Evolutionary conservation across 2,888 invertebrate genomes (phyloP).

Genomic region (Vandiemenella viatica): DNA sequence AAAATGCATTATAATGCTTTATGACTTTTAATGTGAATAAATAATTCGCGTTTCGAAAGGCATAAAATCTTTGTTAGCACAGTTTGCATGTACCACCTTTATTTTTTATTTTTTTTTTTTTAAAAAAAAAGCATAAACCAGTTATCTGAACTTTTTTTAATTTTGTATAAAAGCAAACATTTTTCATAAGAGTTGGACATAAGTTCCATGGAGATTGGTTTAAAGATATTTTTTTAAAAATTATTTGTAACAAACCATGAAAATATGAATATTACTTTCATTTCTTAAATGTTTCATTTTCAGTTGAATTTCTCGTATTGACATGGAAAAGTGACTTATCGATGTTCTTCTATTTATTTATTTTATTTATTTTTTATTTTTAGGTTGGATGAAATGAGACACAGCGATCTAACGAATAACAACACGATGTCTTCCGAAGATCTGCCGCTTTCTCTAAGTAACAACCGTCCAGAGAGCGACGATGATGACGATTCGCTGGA

Average conservation of each 20-base stretch:
- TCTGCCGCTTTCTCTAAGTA: conserved; percentile 23
- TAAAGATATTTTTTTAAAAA: too few species aligned
- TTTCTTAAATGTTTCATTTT: not conserved
- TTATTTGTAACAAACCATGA: not conserved
- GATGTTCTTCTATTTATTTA: not conserved
- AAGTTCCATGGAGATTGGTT: too few species aligned
- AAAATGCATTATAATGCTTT: too few species aligned
- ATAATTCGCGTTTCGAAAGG: too few species aligned
- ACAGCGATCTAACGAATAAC: conserved; percentile 30
- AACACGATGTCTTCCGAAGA: conserved; percentile 29
- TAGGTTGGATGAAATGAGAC: conserved; percentile 20
- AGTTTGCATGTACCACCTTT: too few species aligned
- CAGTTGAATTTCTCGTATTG: not conserved
- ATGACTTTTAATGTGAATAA: too few species aligned
- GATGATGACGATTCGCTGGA: conserved; percentile 37
- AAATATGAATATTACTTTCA: not conserved
- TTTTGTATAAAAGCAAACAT: too few species aligned
- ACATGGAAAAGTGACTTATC: not conserved
- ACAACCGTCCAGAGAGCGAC: conserved; percentile 34
- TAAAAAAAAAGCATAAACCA: too few species aligned
- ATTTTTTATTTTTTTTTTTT: too few species aligned
- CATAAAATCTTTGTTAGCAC: too few species aligned
- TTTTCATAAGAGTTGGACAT: too few species aligned
- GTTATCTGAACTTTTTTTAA: too few species aligned
- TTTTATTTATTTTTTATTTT: not conserved